Conservation (phyloP, 2,113 vertebrate genomes). For the Glareola pratincola region DNA sequence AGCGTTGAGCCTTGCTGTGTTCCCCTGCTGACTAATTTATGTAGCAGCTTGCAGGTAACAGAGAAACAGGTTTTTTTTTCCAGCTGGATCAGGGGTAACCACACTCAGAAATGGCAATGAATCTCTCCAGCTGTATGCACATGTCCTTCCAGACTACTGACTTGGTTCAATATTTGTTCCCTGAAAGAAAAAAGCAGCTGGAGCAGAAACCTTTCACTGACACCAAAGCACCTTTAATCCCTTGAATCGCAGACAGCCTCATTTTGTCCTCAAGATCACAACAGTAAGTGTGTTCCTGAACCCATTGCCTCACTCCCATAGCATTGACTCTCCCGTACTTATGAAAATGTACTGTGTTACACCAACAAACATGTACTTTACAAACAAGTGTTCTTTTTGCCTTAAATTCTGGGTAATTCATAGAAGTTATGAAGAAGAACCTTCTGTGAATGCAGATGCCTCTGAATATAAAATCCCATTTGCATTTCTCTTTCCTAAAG, state of each 20-base stretch:
- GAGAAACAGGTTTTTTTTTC: not conserved
- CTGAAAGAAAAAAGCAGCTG: not conserved
- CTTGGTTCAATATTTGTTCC: not conserved
- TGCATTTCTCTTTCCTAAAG: not conserved
- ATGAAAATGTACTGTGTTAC: fast-evolving
- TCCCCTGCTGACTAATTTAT: not conserved
- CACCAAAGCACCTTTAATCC: not conserved
- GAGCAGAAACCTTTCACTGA: not conserved
- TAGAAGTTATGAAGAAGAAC: not conserved
- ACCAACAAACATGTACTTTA: not conserved
- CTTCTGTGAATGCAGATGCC: not conserved
- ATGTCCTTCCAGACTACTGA: not conserved
- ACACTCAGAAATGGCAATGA: not conserved
- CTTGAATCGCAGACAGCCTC: not conserved
- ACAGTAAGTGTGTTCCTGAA: not conserved
- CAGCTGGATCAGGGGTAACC: not conserved
- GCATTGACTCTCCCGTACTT: not conserved
- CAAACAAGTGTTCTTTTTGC: not conserved
- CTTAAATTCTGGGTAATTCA: not conserved
- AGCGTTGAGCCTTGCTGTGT: not conserved
- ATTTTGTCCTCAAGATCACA: not conserved
- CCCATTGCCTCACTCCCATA: not conserved
- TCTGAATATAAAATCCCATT: not conserved
- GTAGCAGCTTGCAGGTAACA: not conserved
- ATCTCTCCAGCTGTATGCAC: fast-evolving